Evolutionary conservation across 2,888 invertebrate genomes (phyloP), one percentile per base, ranked within the genome.

Genomic region (Conistra vaccinii): DNA sequence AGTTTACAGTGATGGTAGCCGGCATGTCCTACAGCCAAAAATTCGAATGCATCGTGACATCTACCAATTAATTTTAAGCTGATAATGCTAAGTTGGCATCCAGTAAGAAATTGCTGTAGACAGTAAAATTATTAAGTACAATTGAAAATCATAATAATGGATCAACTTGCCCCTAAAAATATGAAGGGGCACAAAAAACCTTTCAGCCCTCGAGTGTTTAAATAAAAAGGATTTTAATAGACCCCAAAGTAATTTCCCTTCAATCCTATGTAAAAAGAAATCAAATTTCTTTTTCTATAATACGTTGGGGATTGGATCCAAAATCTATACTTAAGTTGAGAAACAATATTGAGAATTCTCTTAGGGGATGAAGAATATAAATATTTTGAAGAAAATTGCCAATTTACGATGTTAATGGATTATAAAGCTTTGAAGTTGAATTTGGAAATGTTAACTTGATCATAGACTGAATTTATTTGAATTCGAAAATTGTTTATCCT

Each of bases 241-340:
- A 81, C 72, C 76, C 63, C 72, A 78, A 78, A 85, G 84, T 84
- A 79, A 84, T 78, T 81, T 71, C 69, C 55, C 61, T 48, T 73
- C 76, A 84, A 81, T 83, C 81, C 78, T 76, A 72, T 71, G 70
- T 76, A 61, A 78, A 85, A 81, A 83, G 84, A 69, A 85, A 85
- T 84, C 78, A 84, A 84, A 81, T 81, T 78, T 82, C 78, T 74
- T 83, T 77, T 82, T 80, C 51, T 75, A 75, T 78, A 83, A 79
- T 78, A 74, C 65, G 42, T 60, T 68, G 51, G 48, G 63, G 71
- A 72, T 74, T 85, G 73, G 57, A 73, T 77, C 51, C 39, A 57
- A 71, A 72, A 69, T 79, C 57, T 63, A 76, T 72, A 72, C 78
- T 73, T 76, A 73, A 75, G 69, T 57, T 69, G 45, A 55, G 67